Conservation (phyloP, 2,888 invertebrate species). For the Holacanthella duospinosa region DNA sequence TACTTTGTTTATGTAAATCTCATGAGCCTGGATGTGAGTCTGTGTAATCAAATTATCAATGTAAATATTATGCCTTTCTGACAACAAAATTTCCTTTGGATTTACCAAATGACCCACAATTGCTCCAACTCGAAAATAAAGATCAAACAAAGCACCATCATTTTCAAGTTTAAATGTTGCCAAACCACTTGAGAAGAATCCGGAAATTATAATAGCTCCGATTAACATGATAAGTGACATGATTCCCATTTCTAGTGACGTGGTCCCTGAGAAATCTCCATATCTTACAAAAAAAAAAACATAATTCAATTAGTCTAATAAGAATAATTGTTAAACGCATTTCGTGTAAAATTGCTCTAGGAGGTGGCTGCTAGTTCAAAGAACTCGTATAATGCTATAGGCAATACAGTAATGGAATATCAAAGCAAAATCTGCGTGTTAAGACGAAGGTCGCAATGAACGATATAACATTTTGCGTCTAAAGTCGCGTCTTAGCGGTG, state of each 20-base stretch:
- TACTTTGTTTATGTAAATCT: conserved; percentile 24
- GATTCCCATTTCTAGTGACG: conserved; percentile 23
- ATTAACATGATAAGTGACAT: conserved; percentile 29
- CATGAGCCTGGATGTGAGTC: conserved; percentile 12
- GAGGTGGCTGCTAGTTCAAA: too few relatives aligned
- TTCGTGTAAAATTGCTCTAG: too few relatives aligned
- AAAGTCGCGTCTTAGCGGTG: too few relatives aligned
- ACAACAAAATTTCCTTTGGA: not conserved
- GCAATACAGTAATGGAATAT: too few relatives aligned
- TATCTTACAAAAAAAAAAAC: conserved; percentile 15
- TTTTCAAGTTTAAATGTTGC: conserved; percentile 26
- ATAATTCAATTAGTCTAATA: not conserved
- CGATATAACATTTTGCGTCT: too few relatives aligned
- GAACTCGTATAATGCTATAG: too few relatives aligned
- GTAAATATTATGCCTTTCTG: not conserved
- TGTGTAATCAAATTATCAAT: conserved; percentile 8
- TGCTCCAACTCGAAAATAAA: conserved; percentile 24
- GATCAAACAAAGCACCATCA: conserved; percentile 34
- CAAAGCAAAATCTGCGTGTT: too few relatives aligned
- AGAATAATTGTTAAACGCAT: too few relatives aligned
- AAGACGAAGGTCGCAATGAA: too few relatives aligned
- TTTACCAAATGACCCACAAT: conserved; percentile 25
- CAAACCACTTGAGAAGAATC: conserved; percentile 25
- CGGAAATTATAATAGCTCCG: conserved; percentile 28
- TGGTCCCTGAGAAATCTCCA: conserved; percentile 23